Conservation (phyloP, 2,888 invertebrate species). For the Achlya flavicornis region DNA sequence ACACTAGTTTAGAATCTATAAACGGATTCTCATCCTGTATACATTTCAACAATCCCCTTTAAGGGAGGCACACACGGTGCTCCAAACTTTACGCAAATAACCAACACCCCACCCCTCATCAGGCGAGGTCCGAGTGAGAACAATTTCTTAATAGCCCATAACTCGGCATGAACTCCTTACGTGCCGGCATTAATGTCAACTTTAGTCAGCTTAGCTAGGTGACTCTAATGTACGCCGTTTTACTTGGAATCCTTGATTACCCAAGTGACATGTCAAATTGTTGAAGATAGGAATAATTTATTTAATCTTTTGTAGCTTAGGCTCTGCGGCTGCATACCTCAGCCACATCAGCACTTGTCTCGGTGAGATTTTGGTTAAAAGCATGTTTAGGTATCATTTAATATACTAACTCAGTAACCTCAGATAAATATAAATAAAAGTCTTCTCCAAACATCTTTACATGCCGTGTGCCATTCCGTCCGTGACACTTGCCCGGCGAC, state of each 20-base stretch:
- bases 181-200: slow-evolving; percentile 71
- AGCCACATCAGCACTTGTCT: too few relatives aligned
- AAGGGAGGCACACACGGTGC: slow-evolving; percentile 63
- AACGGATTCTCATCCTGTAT: slow-evolving; percentile 45
- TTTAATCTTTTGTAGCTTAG: too few relatives aligned
- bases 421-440: neutral
- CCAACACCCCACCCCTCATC: slow-evolving; percentile 44
- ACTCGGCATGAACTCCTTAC: slow-evolving; percentile 69
- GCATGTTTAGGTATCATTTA: too few relatives aligned
- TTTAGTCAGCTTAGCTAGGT: slow-evolving; percentile 24
- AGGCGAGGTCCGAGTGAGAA: slow-evolving; percentile 60
- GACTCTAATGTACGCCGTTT: neutral
- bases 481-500: slow-evolving; percentile 18
- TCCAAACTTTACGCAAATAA: slow-evolving; percentile 71
- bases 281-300: too few relatives aligned
- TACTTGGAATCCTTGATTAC: neutral
- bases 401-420: too few relatives aligned
- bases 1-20: neutral
- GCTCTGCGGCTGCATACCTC: too few relatives aligned
- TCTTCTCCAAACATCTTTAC: neutral
- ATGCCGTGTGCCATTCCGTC: neutral
- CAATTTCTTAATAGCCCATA: slow-evolving; percentile 81
- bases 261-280: neutral
- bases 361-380: too few relatives aligned
- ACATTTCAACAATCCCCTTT: slow-evolving; percentile 47